Conservation (phyloP, 2,113 vertebrate genomes). For the Papio anubis region DNA sequence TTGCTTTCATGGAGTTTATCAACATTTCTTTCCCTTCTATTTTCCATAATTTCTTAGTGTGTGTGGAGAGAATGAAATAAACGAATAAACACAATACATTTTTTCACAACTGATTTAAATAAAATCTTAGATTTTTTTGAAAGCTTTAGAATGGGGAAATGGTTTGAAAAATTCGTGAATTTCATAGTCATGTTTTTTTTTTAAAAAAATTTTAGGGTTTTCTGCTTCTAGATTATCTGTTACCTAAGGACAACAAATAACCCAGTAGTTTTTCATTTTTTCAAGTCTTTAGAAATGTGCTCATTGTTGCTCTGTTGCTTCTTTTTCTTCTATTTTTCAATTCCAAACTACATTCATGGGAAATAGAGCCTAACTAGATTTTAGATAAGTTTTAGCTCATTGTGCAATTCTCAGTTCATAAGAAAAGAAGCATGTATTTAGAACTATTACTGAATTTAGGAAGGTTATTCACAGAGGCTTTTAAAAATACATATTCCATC, state of each 20-base stretch:
- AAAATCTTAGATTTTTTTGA: not conserved
- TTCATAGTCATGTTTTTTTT: not conserved
- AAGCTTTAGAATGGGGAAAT: constrained; percentile 1
- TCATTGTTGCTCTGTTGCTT: not conserved
- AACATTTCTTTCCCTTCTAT: constrained; percentile 22
- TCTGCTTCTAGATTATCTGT: not conserved
- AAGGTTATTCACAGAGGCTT: not conserved
- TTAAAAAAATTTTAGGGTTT: not conserved
- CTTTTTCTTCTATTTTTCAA: not conserved
- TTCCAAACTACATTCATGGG: not conserved
- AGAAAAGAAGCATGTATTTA: not conserved
- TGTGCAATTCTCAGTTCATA: not conserved
- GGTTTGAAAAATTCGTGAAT: not conserved
- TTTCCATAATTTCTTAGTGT: not conserved
- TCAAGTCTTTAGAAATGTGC: not conserved
- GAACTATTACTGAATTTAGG: not conserved
- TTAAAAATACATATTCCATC: not conserved
- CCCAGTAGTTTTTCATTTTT: not conserved
- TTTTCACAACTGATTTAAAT: not conserved
- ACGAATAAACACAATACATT: not conserved
- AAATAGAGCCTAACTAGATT: not conserved
- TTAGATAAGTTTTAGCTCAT: not conserved
- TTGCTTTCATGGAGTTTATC: constrained; percentile 8
- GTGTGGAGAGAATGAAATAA: not conserved
- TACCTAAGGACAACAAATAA: not conserved